These are phyloP conservation scores for Marasmarcha lunaedactyla DNA, from an alignment of 2,888 invertebrate species.

Conservation along the genomic window DNA sequence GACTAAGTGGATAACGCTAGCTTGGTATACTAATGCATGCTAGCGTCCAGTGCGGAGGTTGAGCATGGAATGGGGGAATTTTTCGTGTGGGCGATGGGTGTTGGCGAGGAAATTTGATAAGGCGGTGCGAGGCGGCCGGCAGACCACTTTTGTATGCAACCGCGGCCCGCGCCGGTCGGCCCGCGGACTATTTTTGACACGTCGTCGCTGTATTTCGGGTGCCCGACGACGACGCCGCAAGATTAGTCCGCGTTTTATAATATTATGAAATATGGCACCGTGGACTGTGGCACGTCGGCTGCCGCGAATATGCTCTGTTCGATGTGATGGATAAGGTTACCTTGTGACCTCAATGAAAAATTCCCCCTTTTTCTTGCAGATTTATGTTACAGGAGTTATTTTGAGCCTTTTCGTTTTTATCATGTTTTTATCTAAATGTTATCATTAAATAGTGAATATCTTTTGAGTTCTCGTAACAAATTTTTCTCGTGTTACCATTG, in stretches of 20 bases:
- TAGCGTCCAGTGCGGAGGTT: slow-evolving; percentile 19
- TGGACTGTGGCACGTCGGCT: slow-evolving; percentile 14
- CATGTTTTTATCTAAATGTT: neutral
- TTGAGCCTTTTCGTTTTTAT: too few relatives aligned
- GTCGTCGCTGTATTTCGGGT: slow-evolving; percentile 31
- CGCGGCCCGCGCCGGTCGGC: slow-evolving; percentile 26
- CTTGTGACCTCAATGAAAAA: neutral
- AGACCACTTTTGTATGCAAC: slow-evolving; percentile 65
- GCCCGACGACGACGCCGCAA: slow-evolving; percentile 25
- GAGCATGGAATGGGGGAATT: slow-evolving; percentile 20
- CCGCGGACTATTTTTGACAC: slow-evolving; percentile 54
- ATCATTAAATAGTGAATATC: neutral
- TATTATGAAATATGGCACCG: slow-evolving; percentile 10
- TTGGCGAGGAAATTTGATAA: slow-evolving; percentile 68
- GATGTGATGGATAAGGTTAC: neutral
- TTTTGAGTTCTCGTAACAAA: too few relatives aligned
- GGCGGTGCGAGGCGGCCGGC: slow-evolving; percentile 30
- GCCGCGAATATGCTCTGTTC: slow-evolving; percentile 4
- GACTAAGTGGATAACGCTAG: slow-evolving; percentile 36
- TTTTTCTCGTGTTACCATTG: too few relatives aligned
- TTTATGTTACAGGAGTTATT: too few relatives aligned
- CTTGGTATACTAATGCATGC: slow-evolving; percentile 53
- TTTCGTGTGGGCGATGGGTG: slow-evolving; percentile 40
- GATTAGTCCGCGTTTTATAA: neutral
- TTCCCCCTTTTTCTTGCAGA: too few relatives aligned